phyloP scores from a whole-genome alignment of 2,113 vertebrate genomes.

The Sapayoa aenigma region DNA sequence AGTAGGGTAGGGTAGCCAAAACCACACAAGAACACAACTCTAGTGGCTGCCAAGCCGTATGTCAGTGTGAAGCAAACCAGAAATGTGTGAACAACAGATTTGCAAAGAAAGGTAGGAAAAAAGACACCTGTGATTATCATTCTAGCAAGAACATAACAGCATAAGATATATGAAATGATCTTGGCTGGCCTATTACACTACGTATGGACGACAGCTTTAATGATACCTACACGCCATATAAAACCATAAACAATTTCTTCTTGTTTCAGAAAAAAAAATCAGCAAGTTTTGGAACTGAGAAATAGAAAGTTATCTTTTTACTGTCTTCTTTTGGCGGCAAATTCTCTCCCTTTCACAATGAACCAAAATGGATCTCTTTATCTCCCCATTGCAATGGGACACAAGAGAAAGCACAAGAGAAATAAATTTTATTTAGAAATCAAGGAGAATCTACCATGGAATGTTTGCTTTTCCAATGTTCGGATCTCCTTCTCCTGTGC shows the following conservation, averaged over 20 bases:
- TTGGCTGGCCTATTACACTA: background rate
- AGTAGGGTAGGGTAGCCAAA: background rate
- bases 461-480: background rate
- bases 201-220: background rate
- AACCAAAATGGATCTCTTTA: background rate
- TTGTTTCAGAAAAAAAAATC: background rate
- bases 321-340: background rate
- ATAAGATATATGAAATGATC: background rate
- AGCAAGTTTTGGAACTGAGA: background rate
- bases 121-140: background rate
- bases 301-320: background rate
- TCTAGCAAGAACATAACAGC: background rate
- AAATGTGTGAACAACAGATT: conserved; percentile 39
- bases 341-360: background rate
- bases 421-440: background rate
- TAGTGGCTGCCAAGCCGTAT: background rate
- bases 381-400: background rate
- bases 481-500: background rate
- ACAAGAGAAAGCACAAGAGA: background rate
- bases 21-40: background rate
- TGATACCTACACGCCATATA: background rate
- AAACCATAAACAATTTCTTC: background rate
- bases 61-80: background rate
- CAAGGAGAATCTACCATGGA: background rate
- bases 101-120: background rate